Evolutionary conservation across 2,113 vertebrate species (phyloP), one percentile per base, ranked within the genome.

Genomic region (Poecile atricapillus): DNA sequence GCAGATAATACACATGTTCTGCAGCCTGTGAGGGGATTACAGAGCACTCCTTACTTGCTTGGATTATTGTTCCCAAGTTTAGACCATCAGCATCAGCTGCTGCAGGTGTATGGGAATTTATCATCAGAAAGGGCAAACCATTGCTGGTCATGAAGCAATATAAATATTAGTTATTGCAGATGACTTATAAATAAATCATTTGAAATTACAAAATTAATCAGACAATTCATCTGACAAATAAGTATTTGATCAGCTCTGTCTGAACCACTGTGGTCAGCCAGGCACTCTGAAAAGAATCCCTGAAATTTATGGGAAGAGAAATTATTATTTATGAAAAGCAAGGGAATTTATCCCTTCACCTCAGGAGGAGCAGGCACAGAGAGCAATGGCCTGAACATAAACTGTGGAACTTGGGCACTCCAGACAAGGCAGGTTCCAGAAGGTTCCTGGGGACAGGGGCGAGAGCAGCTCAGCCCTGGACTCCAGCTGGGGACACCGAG

Each of bases 161-260:
- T 56, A 89, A 95, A 87, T 94, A 94, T 94, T 93, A 91, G 93
- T 93, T 87, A 85, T 73, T 88, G 84, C 53, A 91, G 84, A 90
- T 84, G 49, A 64, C 31, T 73, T 93, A 94, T 84, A 94, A 91
- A 95, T 91, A 95, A 92, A 90, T 82, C 1, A 96, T 93, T 65
- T 35, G 37, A 89, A 95, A 91, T 74, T n/a, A 60, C 52, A 92
- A 89, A 93, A 87, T 75, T 76, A 80, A 95, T 79, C 83, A 82
- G 83, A 84, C 37, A 44, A 71, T 60, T 87, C 27, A 43, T 68
- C 10, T 87, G 74, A 71, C 68, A 62, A 91, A 25, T 33, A 84
- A 64, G 69, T 46, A 71, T 76, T 84, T 71, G 81, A 87, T 52
- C 70, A 69, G 78, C n/a, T 82, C 69, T 75, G 55, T 35, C 76